Evolutionary conservation across 2,113 vertebrate genomes (phyloP), one percentile per base, ranked within the genome.

Genomic region (Engraulis encrasicolus): DNA sequence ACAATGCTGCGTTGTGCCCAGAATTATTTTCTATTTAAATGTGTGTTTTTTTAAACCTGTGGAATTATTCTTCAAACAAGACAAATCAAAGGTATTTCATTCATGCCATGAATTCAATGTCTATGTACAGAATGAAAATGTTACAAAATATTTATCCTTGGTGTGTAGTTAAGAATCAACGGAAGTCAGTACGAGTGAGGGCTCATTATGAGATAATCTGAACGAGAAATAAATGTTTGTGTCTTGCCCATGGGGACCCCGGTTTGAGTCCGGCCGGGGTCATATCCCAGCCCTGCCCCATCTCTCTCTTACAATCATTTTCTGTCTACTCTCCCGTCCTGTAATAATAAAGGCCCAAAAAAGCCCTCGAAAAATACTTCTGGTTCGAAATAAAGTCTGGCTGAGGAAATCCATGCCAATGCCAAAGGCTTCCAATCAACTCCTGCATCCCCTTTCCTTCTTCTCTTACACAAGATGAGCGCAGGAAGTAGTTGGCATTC

Each of bases 21-120:
- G 23, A n/a, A 36, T 58, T 61, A 79, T 78, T 48, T 80, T 77
- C 12, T 78, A 49, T 77, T 78, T 78, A 50, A 66, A 45, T 40
- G 17, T 1, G 3, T 54, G 15, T 54, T 54, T 20, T 27, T 6
- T 71, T 17, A 14, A 71, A 71, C 27, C 6, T 27, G 40, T 66
- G n/a, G 31, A 71, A 71, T 71, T 34, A 17, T 34, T 71, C 31
- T 34, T 27, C 61, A 34, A 66, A 31, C 15, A 15, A 9, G 31
- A 15, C 3, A 34, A 18, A 58, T 58, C 18, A 58, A 58, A 20
- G 20, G 18, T 58, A 20, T 20, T n/a, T 58, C 11, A 17, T 34
- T n/a, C n/a, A 9, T 45, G 40, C 40, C 4, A 45, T 45, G 40
- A 45, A 9, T 45, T 9, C 9, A 45, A 45, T 45, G 9, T 45